phyloP scores from a whole-genome alignment of 2,888 invertebrate species.

The Gerris lacustris region DNA sequence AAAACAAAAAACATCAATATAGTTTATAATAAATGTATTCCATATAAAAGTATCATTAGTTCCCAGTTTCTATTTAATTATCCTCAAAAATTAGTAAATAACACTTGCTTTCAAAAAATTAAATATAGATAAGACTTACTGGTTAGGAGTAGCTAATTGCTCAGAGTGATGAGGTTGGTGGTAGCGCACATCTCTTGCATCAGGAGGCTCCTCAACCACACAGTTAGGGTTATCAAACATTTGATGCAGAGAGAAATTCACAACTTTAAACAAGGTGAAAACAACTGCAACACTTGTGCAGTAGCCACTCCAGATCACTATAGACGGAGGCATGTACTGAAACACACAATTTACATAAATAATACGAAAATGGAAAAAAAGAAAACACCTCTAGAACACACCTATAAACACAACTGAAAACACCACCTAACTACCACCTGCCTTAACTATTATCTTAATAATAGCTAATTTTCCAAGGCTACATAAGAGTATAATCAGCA shows the following conservation, averaged over 20 bases:
- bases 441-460: no score
- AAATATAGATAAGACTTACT: neutral
- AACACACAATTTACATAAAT: slow-evolving; percentile 26
- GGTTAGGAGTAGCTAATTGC: slow-evolving; percentile 10
- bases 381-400: slow-evolving; percentile 7
- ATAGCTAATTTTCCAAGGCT: no score
- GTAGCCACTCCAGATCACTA: slow-evolving; percentile 76
- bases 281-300: slow-evolving; percentile 65
- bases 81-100: no score
- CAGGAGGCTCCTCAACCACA: slow-evolving; percentile 43
- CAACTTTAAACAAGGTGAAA: slow-evolving; percentile 69
- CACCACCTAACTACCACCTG: no score
- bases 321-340: slow-evolving; percentile 77
- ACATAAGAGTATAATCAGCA: no score
- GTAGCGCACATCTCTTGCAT: slow-evolving; percentile 22
- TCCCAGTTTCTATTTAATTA: no score
- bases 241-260: slow-evolving; percentile 80
- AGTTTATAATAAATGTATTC: no score
- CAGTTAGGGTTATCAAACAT: slow-evolving; percentile 92
- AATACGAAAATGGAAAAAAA: slow-evolving; percentile 16
- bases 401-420: slow-evolving; percentile 11
- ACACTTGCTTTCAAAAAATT: no score
- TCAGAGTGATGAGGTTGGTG: slow-evolving; percentile 22
- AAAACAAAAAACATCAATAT: no score
- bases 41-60: no score